Percentiles rank a stretch among this genome's conserved stretches.
Conservation (phyloP, 2,888 invertebrate genomes). For the Byasa hedistus region DNA sequence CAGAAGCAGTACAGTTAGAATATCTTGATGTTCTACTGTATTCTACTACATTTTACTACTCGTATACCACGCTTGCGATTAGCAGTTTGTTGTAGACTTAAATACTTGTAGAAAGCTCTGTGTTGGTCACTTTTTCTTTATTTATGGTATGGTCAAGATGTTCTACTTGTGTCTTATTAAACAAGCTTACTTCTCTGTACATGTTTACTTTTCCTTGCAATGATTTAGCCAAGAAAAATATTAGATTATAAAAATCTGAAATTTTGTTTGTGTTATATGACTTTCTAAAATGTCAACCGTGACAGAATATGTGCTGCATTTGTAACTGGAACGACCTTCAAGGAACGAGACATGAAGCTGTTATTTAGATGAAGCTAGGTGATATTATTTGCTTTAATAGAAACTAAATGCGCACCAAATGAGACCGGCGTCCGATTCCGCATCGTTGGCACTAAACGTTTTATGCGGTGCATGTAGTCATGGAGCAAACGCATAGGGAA, state of each 20-base stretch:
- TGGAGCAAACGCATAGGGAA: conserved; percentile 30
- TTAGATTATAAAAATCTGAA: not conserved
- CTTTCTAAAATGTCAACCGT: conserved; percentile 20
- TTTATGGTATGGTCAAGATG: not conserved
- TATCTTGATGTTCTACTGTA: conserved; percentile 6
- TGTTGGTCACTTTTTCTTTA: not conserved
- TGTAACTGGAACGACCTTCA: conserved; percentile 24
- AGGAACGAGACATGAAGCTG: conserved; percentile 23
- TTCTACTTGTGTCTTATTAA: no score
- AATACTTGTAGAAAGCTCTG: not conserved
- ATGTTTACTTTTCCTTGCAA: no score
- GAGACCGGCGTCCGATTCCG: conserved; percentile 51
- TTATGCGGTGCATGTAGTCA: conserved; percentile 33
- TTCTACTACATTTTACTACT: no score
- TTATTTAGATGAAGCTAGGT: conserved; percentile 27
- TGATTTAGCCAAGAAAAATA: not conserved
- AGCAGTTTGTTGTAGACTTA: not conserved
- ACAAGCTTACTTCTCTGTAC: no score
- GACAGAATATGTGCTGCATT: conserved; percentile 13
- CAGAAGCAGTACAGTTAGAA: conserved; percentile 11
- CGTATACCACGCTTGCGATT: not conserved
- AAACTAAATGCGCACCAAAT: conserved; percentile 43
- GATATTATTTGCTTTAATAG: conserved; percentile 40
- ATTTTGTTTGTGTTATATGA: not conserved
- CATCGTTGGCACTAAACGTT: conserved; percentile 46